These are phyloP conservation scores for Aquatica leii DNA, from an alignment of 2,888 invertebrate species.

Conservation along the genomic window DNA sequence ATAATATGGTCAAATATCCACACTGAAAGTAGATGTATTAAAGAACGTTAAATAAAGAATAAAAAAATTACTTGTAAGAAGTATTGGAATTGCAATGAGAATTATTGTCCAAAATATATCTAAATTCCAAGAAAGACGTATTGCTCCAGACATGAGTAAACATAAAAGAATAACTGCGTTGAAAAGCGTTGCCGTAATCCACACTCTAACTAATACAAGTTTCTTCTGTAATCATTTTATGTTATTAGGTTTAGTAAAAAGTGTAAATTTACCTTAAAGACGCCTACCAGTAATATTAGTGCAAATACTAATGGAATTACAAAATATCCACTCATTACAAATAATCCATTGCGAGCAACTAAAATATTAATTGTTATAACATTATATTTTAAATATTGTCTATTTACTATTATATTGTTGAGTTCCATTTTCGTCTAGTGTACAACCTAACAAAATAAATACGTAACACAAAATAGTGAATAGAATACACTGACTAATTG, in stretches of 20 bases:
- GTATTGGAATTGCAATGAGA: slow-evolving; percentile 21
- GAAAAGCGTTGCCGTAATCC: slow-evolving; percentile 25
- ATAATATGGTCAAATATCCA: slow-evolving; percentile 4
- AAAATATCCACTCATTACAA: slow-evolving; percentile 3
- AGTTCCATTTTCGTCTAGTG: neutral
- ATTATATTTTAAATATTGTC: neutral
- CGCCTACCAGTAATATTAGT: neutral
- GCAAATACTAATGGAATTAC: slow-evolving; percentile 1
- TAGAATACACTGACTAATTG: slow-evolving; percentile 7
- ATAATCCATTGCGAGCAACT: neutral
- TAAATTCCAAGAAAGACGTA: slow-evolving; percentile 14
- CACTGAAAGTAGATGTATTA: slow-evolving; percentile 5
- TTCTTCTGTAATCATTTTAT: slow-evolving; percentile 22
- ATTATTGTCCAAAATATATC: slow-evolving; percentile 21
- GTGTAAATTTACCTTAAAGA: slow-evolving; percentile 6
- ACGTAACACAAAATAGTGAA: slow-evolving; percentile 8
- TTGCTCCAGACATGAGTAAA: slow-evolving; percentile 19
- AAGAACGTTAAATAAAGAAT: neutral
- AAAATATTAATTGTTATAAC: neutral
- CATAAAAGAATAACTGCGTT: slow-evolving; percentile 23
- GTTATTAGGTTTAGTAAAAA: neutral
- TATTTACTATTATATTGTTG: neutral
- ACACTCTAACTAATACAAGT: slow-evolving; percentile 19
- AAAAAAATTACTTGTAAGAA: slow-evolving; percentile 30
- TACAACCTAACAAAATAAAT: slow-evolving; percentile 1